Evolutionary conservation across 2,113 vertebrate genomes (phyloP), one percentile per base, ranked within the genome.

Genomic region (Sylvilagus bachmani): DNA sequence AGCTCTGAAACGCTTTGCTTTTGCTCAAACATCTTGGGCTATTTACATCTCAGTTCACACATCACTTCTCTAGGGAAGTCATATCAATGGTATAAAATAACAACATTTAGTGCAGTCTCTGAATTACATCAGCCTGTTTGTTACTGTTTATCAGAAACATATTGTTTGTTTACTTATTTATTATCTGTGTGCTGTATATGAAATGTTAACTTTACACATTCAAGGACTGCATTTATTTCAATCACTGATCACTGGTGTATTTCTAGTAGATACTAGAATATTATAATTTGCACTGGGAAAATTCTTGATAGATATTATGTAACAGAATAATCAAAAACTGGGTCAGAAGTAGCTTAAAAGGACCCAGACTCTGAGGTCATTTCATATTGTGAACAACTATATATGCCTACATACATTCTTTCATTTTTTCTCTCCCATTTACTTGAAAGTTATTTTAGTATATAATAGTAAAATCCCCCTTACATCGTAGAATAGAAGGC

Each of bases 361-460:
- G 17, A 74, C 27, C 62, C 7, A 79, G 13, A 71, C 13, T 74
- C 44, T 81, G 51, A 87, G 9, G 2, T 58, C 22, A 78, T 66
- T 87, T 93, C 89, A 9, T 84, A 89, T 78, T 58, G 29, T 93
- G 25, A 73, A 51, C 67, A 95, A 82, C 22, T 33, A 6, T 5
- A 49, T 0, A 66, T 4, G 17, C 2, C 77, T 38, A 14, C 11
- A 22, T 25, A 64, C 10, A 36, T 7, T 6, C 27, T 78, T 10
- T 85, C 3, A 75, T 4, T n/a, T n/a, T 3, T 67, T 7, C 71
- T 80, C 10, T 69, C 38, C 29, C 75, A 33, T 58, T 85, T 64
- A 21, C 69, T 51, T 91, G 16, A 84, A 90, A 33, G 0, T 55
- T 86, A 73, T 70, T 74, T 2, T 10, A 16, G n/a, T 80, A 77